Evolutionary conservation across 2,113 vertebrate species (phyloP).

Genomic region (Cryptoleucopteryx plumbea): DNA sequence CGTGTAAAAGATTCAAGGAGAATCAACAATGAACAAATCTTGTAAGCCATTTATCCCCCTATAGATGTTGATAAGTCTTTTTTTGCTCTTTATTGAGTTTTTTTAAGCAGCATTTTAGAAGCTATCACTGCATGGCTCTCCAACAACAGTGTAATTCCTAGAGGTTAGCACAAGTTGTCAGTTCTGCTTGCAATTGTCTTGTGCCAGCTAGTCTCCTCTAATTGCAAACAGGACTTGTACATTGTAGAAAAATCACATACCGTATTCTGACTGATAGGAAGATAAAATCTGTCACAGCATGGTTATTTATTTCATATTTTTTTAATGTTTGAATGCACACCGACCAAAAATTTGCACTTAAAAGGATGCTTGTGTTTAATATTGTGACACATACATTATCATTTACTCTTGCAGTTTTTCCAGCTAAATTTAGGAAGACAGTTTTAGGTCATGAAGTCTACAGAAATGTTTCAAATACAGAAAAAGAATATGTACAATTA

Average conservation of each 20-base stretch:
- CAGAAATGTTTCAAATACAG: constrained; percentile 3
- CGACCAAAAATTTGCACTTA: constrained; percentile 43
- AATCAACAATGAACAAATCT: neutral
- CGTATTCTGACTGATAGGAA: neutral
- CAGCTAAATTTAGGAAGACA: constrained; percentile 59
- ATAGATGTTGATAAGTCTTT: neutral
- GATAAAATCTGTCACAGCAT: neutral
- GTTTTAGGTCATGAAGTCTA: constrained; percentile 47
- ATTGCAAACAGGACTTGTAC: neutral
- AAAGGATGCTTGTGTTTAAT: constrained; percentile 25
- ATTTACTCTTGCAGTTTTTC: constrained; percentile 29
- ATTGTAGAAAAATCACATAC: neutral
- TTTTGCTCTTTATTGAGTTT: neutral
- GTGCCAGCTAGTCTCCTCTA: neutral
- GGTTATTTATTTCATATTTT: neutral
- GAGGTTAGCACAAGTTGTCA: constrained; percentile 13
- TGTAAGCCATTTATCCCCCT: neutral
- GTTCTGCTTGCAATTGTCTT: neutral
- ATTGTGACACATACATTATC: neutral
- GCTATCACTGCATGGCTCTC: neutral
- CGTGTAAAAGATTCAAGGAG: neutral
- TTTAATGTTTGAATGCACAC: neutral
- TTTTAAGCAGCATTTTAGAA: neutral
- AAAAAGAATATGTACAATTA: neutral
- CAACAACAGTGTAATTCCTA: neutral